These are phyloP conservation scores for Lepeophtheirus nordmannii DNA, from an alignment of 2,888 invertebrate species.

Conservation along the genomic window DNA sequence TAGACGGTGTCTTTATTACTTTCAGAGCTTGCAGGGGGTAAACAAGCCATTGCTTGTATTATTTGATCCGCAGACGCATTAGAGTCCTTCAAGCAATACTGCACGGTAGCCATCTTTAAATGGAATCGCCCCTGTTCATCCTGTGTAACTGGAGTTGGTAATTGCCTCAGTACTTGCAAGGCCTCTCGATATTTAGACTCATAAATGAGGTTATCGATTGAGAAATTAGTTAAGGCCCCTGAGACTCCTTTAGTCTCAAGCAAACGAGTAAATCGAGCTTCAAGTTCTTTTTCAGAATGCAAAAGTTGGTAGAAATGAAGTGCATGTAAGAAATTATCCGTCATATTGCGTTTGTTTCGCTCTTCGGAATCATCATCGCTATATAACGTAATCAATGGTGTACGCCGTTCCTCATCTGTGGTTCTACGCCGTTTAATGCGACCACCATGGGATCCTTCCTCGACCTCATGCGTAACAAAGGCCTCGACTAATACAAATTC, in stretches of 20 bases:
- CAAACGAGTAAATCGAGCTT: neutral
- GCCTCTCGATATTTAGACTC: slow-evolving; percentile 5
- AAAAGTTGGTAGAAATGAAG: slow-evolving; percentile 13
- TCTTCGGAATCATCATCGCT: neutral
- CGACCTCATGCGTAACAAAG: slow-evolving; percentile 13
- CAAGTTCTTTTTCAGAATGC: neutral
- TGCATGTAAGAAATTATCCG: neutral
- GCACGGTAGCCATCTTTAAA: slow-evolving; percentile 4
- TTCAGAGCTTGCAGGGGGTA: neutral
- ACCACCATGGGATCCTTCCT: neutral
- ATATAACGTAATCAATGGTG: neutral
- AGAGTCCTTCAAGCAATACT: neutral
- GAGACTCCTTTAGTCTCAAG: neutral
- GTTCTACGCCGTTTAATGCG: slow-evolving; percentile 16
- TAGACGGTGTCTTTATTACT: neutral
- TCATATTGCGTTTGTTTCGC: neutral
- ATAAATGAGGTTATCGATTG: neutral
- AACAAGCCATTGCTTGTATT: slow-evolving; percentile 6
- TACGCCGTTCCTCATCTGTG: slow-evolving; percentile 7
- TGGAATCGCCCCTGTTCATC: slow-evolving; percentile 1
- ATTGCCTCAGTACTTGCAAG: neutral
- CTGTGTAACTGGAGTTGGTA: neutral
- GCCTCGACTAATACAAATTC: slow-evolving; percentile 15
- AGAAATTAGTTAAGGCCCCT: neutral
- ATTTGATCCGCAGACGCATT: slow-evolving; percentile 12